Percentiles rank a stretch among this genome's conserved stretches.
Conservation (phyloP, 1,140 invertebrate genomes). For the Drosophila suzukii region DNA sequence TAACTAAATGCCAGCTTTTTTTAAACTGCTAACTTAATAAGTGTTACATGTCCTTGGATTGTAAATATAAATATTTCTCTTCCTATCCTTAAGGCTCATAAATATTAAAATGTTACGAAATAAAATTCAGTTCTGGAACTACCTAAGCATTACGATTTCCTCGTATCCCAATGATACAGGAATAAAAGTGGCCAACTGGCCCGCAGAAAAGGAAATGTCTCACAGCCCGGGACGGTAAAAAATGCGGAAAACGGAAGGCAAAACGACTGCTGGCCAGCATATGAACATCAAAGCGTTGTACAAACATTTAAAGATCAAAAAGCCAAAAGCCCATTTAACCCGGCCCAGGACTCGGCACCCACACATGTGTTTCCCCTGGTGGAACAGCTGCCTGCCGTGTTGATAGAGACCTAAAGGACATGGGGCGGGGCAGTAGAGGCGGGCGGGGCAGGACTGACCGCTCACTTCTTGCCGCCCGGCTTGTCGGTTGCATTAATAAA, state of each 20-base stretch:
- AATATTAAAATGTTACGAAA: not conserved
- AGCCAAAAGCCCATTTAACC: slow-evolving; percentile 75
- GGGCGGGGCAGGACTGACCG: slow-evolving; percentile 43
- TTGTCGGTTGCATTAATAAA: slow-evolving; percentile 75
- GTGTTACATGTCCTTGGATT: too few species aligned
- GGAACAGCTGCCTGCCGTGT: slow-evolving; percentile 31
- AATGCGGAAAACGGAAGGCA: slow-evolving; percentile 14
- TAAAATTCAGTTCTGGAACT: too few species aligned
- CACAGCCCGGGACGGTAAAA: not conserved
- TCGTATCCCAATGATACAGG: not conserved
- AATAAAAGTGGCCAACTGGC: not conserved
- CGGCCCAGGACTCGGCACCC: slow-evolving; percentile 33
- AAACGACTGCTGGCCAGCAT: slow-evolving; percentile 50
- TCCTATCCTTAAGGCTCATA: too few species aligned
- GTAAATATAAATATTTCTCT: too few species aligned
- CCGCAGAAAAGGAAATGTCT: slow-evolving; percentile 1
- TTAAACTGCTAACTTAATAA: too few species aligned
- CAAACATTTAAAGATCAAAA: slow-evolving; percentile 82
- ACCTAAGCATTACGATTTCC: not conserved
- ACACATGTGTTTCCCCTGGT: slow-evolving; percentile 39
- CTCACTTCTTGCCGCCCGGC: slow-evolving; percentile 12
- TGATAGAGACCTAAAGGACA: slow-evolving; percentile 32
- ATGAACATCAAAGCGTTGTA: slow-evolving; percentile 73
- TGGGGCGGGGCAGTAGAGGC: slow-evolving; percentile 10
- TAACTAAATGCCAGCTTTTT: too few species aligned